Evolutionary conservation across 2,888 invertebrate genomes (phyloP).

Genomic region (Congeria kusceri): DNA sequence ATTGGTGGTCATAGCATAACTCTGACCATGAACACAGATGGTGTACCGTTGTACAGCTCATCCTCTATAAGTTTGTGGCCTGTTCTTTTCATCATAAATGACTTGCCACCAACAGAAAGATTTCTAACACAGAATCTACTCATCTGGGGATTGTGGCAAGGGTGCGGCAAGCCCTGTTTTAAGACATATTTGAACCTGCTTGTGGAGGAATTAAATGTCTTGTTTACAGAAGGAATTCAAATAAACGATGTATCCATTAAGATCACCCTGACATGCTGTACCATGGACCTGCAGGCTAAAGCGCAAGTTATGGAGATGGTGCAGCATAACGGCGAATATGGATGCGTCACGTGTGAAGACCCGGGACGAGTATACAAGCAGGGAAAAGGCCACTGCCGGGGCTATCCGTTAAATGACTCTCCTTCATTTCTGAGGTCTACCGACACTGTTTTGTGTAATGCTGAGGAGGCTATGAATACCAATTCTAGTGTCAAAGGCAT

Average conservation of each 20-base stretch:
- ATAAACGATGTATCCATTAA: conserved; percentile 2
- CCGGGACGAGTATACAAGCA: conserved; percentile 20
- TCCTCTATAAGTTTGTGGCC: conserved; percentile 25
- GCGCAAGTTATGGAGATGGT: conserved; percentile 45
- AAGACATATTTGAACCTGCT: conserved; percentile 33
- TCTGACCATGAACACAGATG: conserved; percentile 1
- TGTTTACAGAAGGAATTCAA: not conserved
- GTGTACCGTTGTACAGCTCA: conserved; percentile 18
- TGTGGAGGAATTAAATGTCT: conserved; percentile 26
- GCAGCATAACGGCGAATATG: conserved; percentile 47
- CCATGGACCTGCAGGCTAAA: conserved; percentile 52
- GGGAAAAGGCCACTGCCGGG: conserved; percentile 36
- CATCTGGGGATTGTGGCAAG: conserved; percentile 55
- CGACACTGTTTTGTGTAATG: conserved; percentile 8
- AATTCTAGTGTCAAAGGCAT: not conserved
- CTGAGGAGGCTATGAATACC: not conserved
- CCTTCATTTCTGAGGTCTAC: not conserved
- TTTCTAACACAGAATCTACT: conserved; percentile 38
- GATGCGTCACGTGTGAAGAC: conserved; percentile 39
- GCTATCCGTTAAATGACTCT: conserved; percentile 14
- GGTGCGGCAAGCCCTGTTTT: conserved; percentile 40
- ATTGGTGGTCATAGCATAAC: not conserved
- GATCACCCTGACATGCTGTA: conserved; percentile 22
- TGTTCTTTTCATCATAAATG: conserved; percentile 31
- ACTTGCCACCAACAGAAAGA: conserved; percentile 32